These are phyloP conservation scores for Acipenser oxyrinchus DNA, from an alignment of 2,797 vertebrate genomes.

Conservation along the genomic window DNA sequence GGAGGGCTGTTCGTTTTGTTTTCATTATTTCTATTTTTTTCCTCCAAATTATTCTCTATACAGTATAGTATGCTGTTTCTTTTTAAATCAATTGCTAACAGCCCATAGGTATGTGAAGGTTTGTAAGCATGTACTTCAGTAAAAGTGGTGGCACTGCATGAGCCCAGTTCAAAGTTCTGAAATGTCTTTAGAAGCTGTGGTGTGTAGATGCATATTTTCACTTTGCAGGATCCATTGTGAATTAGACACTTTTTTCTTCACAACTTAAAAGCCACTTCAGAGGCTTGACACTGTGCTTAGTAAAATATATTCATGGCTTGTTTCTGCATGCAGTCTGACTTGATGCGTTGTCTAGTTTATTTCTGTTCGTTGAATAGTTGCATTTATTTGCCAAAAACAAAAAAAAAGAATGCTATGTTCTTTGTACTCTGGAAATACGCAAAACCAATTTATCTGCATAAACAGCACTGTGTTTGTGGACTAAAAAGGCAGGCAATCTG, in stretches of 20 bases:
- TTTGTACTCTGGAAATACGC: conserved; percentile 1
- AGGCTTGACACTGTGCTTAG: conserved; percentile 1
- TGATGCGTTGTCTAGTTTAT: not conserved
- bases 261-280: not conserved
- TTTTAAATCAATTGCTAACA: not conserved
- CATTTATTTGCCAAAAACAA: not conserved
- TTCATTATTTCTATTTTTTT: not conserved
- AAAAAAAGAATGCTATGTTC: not conserved
- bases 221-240: not conserved
- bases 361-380: conserved; percentile 4
- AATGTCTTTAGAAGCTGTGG: conserved; percentile 6
- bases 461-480: not conserved
- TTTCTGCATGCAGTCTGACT: not conserved
- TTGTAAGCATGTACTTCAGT: not conserved
- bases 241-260: conserved; percentile 2
- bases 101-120: not conserved
- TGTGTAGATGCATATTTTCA: not conserved
- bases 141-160: not conserved
- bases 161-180: not conserved
- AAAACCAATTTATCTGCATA: not conserved
- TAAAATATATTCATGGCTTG: conserved; percentile 5
- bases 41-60: not conserved
- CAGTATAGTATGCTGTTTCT: not conserved
- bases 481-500: conserved; percentile 15
- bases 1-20: not conserved